phyloP scores from a whole-genome alignment of 2,888 invertebrate species.

The Kuschelorhynchus macadamiae region DNA sequence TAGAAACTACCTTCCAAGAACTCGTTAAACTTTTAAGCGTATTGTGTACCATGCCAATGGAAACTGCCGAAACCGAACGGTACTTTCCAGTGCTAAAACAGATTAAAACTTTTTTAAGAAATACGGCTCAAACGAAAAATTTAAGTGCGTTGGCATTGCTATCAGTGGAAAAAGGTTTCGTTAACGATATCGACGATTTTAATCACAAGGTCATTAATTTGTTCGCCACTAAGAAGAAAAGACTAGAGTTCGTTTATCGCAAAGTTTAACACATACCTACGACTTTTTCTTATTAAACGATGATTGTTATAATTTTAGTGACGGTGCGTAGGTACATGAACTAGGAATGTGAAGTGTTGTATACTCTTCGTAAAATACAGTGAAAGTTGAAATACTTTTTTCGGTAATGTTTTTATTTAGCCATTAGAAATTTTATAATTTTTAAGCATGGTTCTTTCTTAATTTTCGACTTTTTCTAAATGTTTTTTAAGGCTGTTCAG shows the following conservation, averaged over 20 bases:
- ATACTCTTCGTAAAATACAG: too few species aligned
- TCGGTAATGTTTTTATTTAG: too few species aligned
- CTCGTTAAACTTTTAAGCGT: slow-evolving; percentile 33
- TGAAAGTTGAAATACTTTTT: too few species aligned
- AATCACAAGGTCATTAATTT: slow-evolving; percentile 35
- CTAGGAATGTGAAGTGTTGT: too few species aligned
- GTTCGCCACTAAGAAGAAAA: slow-evolving; percentile 36
- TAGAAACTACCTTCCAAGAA: slow-evolving; percentile 32
- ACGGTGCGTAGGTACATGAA: too few species aligned
- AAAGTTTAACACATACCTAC: too few species aligned
- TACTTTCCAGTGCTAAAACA: slow-evolving; percentile 28
- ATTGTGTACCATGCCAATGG: slow-evolving; percentile 34
- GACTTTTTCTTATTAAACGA: too few species aligned
- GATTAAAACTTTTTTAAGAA: slow-evolving; percentile 33
- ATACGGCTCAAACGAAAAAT: slow-evolving; percentile 10
- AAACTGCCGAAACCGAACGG: slow-evolving; percentile 31
- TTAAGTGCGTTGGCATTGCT: slow-evolving; percentile 23
- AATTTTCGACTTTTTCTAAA: too few species aligned
- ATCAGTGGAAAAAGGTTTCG: slow-evolving; percentile 32
- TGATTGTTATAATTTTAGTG: too few species aligned
- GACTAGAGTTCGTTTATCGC: slow-evolving; percentile 37
- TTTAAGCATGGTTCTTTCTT: too few species aligned
- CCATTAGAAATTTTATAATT: too few species aligned
- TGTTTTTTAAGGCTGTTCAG: too few species aligned
- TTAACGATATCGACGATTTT: slow-evolving; percentile 39